Conservation (phyloP, 2,888 invertebrate species). For the Dendrolimus pini region DNA sequence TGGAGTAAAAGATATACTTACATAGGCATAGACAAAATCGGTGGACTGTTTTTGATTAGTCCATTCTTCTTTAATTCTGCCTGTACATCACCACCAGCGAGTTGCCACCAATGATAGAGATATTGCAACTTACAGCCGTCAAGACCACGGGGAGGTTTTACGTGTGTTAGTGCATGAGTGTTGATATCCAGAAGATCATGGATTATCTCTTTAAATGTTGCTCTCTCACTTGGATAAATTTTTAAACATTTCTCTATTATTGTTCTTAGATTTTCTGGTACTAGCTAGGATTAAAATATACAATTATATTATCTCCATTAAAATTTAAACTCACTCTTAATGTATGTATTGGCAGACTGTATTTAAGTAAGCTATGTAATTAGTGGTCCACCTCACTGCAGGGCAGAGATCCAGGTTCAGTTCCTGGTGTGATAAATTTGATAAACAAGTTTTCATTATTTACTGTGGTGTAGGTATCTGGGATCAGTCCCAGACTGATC, state of each 20-base stretch:
- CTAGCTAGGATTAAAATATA: slow-evolving; percentile 49
- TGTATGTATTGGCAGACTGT: too few species aligned
- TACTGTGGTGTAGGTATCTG: too few species aligned
- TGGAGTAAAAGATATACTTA: slow-evolving; percentile 39
- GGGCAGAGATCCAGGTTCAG: too few species aligned
- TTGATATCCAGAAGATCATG: slow-evolving; percentile 44
- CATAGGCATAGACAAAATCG: slow-evolving; percentile 87
- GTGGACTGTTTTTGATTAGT: slow-evolving; percentile 90
- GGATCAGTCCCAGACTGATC: too few species aligned
- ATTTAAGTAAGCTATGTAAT: too few species aligned
- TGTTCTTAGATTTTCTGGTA: slow-evolving; percentile 76
- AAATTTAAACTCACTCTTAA: too few species aligned
- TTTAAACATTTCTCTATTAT: slow-evolving; percentile 84
- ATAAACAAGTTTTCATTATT: too few species aligned
- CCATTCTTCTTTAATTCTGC: slow-evolving; percentile 93
- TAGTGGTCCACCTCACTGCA: too few species aligned
- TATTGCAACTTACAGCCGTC: slow-evolving; percentile 82
- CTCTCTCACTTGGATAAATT: slow-evolving; percentile 76
- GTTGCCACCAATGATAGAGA: slow-evolving; percentile 95
- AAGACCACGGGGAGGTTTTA: slow-evolving; percentile 58
- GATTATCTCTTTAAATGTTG: slow-evolving; percentile 77
- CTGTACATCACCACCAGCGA: slow-evolving; percentile 96
- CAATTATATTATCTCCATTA: not conserved
- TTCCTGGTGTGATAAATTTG: too few species aligned
- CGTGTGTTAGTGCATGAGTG: slow-evolving; percentile 54